phyloP scores from a whole-genome alignment of 2,888 invertebrate species.

The Drosophila pseudotakahashii region DNA sequence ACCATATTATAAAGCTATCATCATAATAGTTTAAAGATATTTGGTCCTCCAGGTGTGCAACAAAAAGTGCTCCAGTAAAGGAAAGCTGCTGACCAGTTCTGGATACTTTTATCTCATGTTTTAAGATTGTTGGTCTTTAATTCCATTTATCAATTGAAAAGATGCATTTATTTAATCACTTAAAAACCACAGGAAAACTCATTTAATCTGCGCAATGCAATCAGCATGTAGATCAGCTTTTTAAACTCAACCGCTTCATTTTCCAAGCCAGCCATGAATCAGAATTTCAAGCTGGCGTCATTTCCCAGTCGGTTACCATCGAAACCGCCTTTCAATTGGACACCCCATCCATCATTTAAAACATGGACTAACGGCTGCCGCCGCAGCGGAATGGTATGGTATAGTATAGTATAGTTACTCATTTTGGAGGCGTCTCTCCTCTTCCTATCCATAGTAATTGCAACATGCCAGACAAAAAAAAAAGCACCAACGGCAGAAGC shows the following conservation, averaged over 20 bases:
- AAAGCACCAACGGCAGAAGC: conserved; percentile 24
- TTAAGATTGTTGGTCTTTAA: background rate
- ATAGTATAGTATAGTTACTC: conserved; percentile 38
- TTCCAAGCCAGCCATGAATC: conserved; percentile 21
- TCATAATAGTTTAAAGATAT: background rate
- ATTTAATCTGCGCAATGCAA: background rate
- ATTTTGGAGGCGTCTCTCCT: conserved; percentile 43
- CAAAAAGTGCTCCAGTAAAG: background rate
- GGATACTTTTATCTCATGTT: background rate
- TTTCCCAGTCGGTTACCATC: conserved; percentile 36
- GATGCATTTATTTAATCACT: background rate
- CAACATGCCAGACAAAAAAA: conserved; percentile 61
- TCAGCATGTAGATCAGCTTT: conserved; percentile 19
- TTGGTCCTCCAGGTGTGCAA: too few species aligned
- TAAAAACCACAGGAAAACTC: background rate
- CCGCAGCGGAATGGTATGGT: conserved; percentile 17
- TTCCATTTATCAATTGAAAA: background rate
- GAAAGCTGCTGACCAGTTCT: background rate
- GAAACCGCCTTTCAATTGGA: conserved; percentile 41
- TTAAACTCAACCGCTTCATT: conserved; percentile 2
- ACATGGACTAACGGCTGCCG: conserved; percentile 42
- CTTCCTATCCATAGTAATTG: conserved; percentile 38
- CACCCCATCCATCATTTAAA: conserved; percentile 51
- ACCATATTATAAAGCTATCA: background rate
- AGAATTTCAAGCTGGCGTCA: conserved; percentile 33